A percentile compares a stretch with the other conserved stretches of the same genome.
Evolutionary conservation across 2,888 invertebrate species (phyloP).

Genomic region (Leptarthrus brevirostris): DNA sequence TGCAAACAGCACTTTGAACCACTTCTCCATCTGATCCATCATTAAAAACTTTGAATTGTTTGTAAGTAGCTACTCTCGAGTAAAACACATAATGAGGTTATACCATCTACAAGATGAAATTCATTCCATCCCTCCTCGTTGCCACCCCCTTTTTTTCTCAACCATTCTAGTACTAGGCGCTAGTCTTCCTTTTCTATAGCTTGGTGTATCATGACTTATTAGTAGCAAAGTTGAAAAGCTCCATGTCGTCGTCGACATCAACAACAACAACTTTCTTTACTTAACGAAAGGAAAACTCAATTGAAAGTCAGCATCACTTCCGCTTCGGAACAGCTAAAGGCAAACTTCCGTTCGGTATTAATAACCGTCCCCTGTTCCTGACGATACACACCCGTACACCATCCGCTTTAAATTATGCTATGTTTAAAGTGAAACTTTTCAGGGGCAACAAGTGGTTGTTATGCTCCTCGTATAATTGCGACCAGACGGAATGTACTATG

Average conservation of each 20-base stretch:
- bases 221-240: conserved; percentile 40
- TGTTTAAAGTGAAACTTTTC: conserved; percentile 27
- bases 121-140: not conserved
- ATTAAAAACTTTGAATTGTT: conserved; percentile 40
- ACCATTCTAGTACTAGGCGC: not conserved
- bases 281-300: conserved; percentile 43
- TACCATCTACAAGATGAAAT: conserved; percentile 40
- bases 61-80: conserved; percentile 9
- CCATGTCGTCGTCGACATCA: conserved; percentile 4
- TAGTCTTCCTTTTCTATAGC: not conserved
- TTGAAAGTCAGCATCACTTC: conserved; percentile 47
- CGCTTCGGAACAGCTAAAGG: conserved; percentile 38
- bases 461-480: conserved; percentile 25
- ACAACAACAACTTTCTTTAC: conserved; percentile 43
- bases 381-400: not conserved
- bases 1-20: conserved; percentile 20
- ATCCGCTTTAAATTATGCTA: conserved; percentile 41
- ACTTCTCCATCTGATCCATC: conserved; percentile 24
- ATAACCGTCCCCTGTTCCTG: conserved; percentile 10
- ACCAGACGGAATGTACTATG: conserved; percentile 1
- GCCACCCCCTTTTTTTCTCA: too few relatives aligned
- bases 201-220: conserved; percentile 30
- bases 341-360: conserved; percentile 37
- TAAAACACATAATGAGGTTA: conserved; percentile 44
- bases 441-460: conserved; percentile 41